Conservation (phyloP, 2,113 vertebrate genomes). For the Lycaon pictus region DNA sequence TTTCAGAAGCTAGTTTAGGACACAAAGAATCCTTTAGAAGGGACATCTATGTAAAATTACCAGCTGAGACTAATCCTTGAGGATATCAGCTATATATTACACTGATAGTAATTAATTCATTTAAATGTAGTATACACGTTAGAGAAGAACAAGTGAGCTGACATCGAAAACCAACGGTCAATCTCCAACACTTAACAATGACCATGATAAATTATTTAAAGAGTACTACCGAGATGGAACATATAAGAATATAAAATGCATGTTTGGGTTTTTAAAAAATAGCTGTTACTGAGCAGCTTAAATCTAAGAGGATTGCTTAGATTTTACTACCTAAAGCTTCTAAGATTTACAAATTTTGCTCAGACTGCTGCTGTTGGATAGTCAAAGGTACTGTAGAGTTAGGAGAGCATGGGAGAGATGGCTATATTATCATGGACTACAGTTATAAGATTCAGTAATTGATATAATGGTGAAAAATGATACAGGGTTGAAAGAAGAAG, state of each 20-base stretch:
- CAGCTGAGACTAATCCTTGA: neutral
- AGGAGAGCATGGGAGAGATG: neutral
- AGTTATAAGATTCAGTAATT: neutral
- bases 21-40: neutral
- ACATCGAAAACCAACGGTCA: neutral
- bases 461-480: neutral
- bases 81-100: neutral
- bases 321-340: neutral
- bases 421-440: neutral
- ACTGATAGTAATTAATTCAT: neutral
- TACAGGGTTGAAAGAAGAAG: neutral
- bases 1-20: neutral
- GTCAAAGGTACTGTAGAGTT: neutral
- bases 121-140: neutral
- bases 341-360: constrained; percentile 14
- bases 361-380: neutral
- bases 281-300: neutral
- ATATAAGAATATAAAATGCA: neutral
- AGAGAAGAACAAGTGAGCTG: neutral
- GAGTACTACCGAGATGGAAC: neutral
- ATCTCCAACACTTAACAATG: neutral
- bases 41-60: neutral
- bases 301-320: neutral
- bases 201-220: constrained; percentile 41
- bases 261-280: neutral